phyloP scores from a whole-genome alignment of 1,140 invertebrate genomes.

The Tetragonula clypearis region DNA sequence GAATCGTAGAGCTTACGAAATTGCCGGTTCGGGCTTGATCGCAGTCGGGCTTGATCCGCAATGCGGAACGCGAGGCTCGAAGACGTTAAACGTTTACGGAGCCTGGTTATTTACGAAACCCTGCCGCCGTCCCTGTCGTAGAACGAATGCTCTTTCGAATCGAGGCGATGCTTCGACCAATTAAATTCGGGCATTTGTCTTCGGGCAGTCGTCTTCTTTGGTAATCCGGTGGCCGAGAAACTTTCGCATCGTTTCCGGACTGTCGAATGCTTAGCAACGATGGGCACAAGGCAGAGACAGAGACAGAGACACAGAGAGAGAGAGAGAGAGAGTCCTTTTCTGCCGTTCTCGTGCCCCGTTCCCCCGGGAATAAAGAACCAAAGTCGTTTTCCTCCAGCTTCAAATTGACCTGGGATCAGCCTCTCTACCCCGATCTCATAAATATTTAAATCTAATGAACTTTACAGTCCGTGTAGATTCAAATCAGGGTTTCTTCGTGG shows the following conservation, averaged over 20 bases:
- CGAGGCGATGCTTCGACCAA: conserved; percentile 49
- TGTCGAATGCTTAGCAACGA: neutral
- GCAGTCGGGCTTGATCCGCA: conserved; percentile 15
- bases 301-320: neutral
- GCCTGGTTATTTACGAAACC: neutral
- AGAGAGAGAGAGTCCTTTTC: neutral
- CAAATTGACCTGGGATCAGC: conserved; percentile 67
- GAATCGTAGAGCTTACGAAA: neutral
- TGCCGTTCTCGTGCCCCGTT: conserved; percentile 3
- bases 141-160: neutral
- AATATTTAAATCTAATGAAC: conserved; percentile 77
- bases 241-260: conserved; percentile 38
- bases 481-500: conserved; percentile 60
- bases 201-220: conserved; percentile 30
- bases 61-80: conserved; percentile 10
- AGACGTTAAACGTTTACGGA: neutral
- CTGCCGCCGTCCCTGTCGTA: no score
- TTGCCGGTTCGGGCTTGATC: neutral
- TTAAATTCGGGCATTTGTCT: conserved; percentile 64
- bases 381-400: conserved; percentile 66
- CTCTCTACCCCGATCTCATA: conserved; percentile 63
- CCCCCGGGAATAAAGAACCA: conserved; percentile 66
- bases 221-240: conserved; percentile 52
- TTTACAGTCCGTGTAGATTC: conserved; percentile 71
- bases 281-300: neutral